Evolutionary conservation across 2,113 vertebrate species (phyloP), one percentile per base, ranked within the genome.

Genomic region (Pseudois nayaur): DNA sequence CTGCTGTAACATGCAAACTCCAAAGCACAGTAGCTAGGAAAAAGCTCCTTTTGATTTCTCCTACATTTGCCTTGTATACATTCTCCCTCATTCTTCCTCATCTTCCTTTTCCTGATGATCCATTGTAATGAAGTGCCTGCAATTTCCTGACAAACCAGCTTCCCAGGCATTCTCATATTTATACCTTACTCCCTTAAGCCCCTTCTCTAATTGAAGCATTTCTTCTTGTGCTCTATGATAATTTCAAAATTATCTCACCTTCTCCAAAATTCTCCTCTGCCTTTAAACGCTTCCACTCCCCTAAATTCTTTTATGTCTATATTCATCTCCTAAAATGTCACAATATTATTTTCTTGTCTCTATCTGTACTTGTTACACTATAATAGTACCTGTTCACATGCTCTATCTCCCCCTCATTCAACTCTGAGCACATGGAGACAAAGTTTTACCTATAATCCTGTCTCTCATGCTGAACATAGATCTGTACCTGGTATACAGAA

Each of bases 181-280:
- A 17, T 6, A 64, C 2, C 0, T 40, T 45, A 4, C 0, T 29
- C 5, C 29, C 29, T 71, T 48, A 0, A 4, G 16, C 6, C 3
- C 21, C 25, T 96, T 17, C 16, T 87, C 48, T 40, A 86, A 9
- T 16, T 62, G 45, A 76, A 33, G 2, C 16, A 76, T 50, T 93
- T 91, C 25, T 54, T 59, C 71, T 91, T 87, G 25, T 27, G 5
- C n/a, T 85, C 52, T 27, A 79, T 60, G n/a, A 67, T 43, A 59
- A 87, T 40, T 78, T 87, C n/a, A 78, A 48, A 21, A 54, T 59
- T 57, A 59, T 60, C 9, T 7, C n/a, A 95, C 8, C 27, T 67
- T 78, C 45, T 86, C 17, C 17, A 94, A 85, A 91, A 81, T 3
- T 86, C 23, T 85, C 12, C 21, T 94, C 19, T 76, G 10, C 25